Percentiles rank a stretch among this genome's conserved stretches.
These are phyloP conservation scores for Actinostola sp. DNA, from an alignment of 92 coral and sea anemone species.

Conservation along the genomic window DNA sequence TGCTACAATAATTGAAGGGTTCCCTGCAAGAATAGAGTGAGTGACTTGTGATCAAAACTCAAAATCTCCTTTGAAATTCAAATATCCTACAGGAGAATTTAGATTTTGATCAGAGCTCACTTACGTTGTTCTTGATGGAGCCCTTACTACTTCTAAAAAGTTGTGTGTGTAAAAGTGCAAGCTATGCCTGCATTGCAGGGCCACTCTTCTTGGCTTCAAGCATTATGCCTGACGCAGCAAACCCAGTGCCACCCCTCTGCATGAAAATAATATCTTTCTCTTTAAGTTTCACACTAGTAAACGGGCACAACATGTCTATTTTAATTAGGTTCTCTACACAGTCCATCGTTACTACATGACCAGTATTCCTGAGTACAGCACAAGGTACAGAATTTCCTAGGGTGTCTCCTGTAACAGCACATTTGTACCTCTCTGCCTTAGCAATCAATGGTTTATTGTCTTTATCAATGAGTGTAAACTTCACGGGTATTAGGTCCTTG, in stretches of 20 bases:
- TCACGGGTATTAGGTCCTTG: constrained; percentile 89
- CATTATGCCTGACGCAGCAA: constrained; percentile 89
- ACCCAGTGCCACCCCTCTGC: constrained; percentile 98
- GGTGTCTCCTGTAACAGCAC: constrained; percentile 92
- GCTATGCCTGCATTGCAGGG: constrained; percentile 86
- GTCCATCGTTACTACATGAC: constrained; percentile 97
- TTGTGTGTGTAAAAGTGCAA: too few relatives aligned
- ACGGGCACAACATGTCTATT: constrained; percentile 97
- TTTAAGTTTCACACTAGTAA: constrained; percentile 78
- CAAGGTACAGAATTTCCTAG: constrained; percentile 97
- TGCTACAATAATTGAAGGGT: too few relatives aligned
- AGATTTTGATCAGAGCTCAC: too few relatives aligned
- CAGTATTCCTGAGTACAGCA: constrained; percentile 93
- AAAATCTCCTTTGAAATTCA: too few relatives aligned
- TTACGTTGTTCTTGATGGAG: too few relatives aligned
- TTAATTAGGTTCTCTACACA: constrained; percentile 90
- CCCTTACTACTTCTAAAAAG: too few relatives aligned
- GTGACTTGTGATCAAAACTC: too few relatives aligned
- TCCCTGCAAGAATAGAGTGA: too few relatives aligned
- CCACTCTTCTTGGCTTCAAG: constrained; percentile 91
- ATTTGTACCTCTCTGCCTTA: constrained; percentile 79
- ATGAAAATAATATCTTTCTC: constrained; percentile 85
- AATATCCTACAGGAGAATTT: too few relatives aligned
- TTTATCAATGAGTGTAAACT: constrained; percentile 75
- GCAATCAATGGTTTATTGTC: constrained; percentile 83